These are phyloP conservation scores for Ectemnius cavifrons DNA, from an alignment of 2,888 invertebrate genomes.

Conservation along the genomic window DNA sequence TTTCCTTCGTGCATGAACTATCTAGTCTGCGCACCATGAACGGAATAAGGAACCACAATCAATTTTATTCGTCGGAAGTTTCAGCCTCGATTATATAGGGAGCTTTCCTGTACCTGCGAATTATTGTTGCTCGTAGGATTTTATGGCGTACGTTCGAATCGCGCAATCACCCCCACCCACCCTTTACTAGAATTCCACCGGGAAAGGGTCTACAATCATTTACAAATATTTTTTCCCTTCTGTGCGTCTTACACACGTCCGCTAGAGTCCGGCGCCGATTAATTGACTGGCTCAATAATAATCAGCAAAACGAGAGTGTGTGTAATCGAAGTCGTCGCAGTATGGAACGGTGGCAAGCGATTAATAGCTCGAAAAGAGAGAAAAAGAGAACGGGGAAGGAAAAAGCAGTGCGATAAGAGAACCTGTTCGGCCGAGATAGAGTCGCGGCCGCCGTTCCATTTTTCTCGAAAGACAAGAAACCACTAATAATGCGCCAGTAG, in stretches of 20 bases:
- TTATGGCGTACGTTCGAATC: neutral
- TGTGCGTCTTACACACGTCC: no score
- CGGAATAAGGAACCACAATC: conserved; percentile 33
- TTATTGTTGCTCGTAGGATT: conserved; percentile 17
- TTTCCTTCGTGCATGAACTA: conserved; percentile 41
- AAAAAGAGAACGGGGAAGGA: neutral
- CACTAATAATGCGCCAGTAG: no score
- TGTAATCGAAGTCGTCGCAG: no score
- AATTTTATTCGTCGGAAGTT: conserved; percentile 19
- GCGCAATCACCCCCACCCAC: neutral
- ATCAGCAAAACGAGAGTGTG: no score
- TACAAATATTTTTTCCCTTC: no score
- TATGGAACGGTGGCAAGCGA: neutral
- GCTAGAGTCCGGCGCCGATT: no score
- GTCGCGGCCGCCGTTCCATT: neutral
- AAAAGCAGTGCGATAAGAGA: conserved; percentile 2
- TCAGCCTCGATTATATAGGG: conserved; percentile 11
- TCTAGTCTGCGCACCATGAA: conserved; percentile 47
- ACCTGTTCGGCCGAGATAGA: conserved; percentile 7
- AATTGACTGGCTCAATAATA: no score
- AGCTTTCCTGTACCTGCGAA: conserved; percentile 6
- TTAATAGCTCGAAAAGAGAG: neutral
- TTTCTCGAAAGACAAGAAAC: no score
- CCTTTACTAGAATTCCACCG: no score
- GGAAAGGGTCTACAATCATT: no score